Percentiles rank a stretch among this genome's conserved stretches.
Conservation (phyloP, 2,888 invertebrate genomes). For the Pterostichus madidus region DNA sequence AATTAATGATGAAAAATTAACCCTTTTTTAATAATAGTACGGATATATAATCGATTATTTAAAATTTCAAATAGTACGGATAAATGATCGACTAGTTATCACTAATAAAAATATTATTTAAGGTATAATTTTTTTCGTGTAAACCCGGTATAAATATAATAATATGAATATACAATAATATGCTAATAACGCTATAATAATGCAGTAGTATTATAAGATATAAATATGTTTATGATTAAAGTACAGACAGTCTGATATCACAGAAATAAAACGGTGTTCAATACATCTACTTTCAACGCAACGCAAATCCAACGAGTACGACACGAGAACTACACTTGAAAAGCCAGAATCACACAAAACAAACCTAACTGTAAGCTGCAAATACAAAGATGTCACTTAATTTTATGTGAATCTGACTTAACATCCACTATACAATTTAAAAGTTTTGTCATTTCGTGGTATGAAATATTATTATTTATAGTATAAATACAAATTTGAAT, state of each 20-base stretch:
- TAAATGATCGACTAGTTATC: background rate
- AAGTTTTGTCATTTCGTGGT: constrained; percentile 44
- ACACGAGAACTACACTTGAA: constrained; percentile 39
- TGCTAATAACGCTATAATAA: constrained; percentile 43
- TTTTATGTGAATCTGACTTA: constrained; percentile 1
- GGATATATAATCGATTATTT: background rate
- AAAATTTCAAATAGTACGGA: background rate
- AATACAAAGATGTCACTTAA: background rate
- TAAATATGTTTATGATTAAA: constrained; percentile 55
- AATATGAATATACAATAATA: constrained; percentile 50
- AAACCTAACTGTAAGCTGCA: background rate
- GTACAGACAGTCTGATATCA: constrained; percentile 65
- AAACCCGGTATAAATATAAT: constrained; percentile 40
- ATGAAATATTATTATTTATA: constrained; percentile 20
- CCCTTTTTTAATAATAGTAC: too few relatives aligned
- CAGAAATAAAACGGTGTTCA: constrained; percentile 67
- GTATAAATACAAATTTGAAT: constrained; percentile 3
- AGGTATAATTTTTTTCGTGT: background rate
- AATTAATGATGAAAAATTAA: too few relatives aligned
- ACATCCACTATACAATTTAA: constrained; percentile 20
- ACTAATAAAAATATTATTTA: background rate
- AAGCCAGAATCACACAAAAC: constrained; percentile 12
- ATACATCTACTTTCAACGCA: constrained; percentile 48
- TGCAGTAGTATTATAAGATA: constrained; percentile 46
- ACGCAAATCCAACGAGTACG: constrained; percentile 52